phyloP scores from a whole-genome alignment of 2,113 vertebrate species.

The Microcebus lehilahytsara region DNA sequence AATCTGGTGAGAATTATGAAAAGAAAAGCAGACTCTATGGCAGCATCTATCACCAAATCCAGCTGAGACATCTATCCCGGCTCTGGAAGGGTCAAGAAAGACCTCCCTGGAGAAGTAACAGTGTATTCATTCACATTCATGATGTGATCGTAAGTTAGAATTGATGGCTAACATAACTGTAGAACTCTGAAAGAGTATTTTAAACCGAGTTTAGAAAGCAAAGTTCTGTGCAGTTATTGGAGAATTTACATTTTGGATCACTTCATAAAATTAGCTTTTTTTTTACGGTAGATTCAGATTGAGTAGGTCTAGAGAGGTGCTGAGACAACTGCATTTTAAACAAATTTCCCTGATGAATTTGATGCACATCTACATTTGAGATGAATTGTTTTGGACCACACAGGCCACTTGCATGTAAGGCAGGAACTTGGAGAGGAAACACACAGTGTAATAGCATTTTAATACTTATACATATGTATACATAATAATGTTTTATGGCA shows the following conservation, averaged over 20 bases:
- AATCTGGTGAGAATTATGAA: not conserved
- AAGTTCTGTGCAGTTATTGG: not conserved
- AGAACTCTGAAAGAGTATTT: not conserved
- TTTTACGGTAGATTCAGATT: not conserved
- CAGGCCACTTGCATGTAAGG: not conserved
- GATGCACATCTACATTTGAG: not conserved
- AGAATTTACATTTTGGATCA: not conserved
- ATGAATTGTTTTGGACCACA: not conserved
- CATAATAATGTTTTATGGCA: not conserved
- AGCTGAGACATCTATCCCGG: not conserved
- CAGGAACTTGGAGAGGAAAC: not conserved
- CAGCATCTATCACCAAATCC: not conserved
- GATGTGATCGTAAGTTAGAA: not conserved
- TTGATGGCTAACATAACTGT: not conserved
- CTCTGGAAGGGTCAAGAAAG: not conserved
- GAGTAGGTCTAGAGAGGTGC: not conserved
- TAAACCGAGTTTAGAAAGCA: not conserved
- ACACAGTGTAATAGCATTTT: not conserved
- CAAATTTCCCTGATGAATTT: not conserved
- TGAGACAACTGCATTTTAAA: not conserved
- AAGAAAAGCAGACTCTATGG: not conserved
- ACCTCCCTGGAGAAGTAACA: not conserved
- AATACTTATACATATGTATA: not conserved
- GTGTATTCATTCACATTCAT: not conserved
- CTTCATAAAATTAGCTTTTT: not conserved